Percentiles rank a stretch among this genome's conserved stretches.
Conservation (phyloP, 1,140 invertebrate species). For the Conus betulinus region DNA sequence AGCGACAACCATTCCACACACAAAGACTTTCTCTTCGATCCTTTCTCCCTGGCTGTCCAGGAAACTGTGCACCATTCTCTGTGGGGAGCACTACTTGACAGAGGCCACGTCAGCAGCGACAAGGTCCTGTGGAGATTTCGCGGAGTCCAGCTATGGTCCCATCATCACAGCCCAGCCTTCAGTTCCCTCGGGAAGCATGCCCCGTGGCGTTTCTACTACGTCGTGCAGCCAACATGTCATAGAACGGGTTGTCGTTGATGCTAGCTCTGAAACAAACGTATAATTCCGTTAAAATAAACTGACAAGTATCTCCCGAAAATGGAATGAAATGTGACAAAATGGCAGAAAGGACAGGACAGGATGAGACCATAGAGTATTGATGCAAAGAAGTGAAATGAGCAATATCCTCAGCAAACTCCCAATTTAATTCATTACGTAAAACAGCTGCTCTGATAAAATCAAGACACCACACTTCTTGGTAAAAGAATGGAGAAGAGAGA, state of each 20-base stretch:
- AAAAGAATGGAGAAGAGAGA: too few relatives aligned
- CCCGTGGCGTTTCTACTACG: conserved; percentile 91
- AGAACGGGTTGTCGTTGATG: conserved; percentile 99
- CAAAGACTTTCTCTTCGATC: not conserved
- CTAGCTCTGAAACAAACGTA: conserved; percentile 84
- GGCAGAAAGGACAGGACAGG: too few relatives aligned
- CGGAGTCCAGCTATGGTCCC: not conserved
- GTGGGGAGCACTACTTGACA: not conserved
- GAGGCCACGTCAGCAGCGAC: not conserved
- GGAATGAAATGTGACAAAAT: too few relatives aligned
- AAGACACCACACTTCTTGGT: too few relatives aligned
- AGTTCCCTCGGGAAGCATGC: conserved; percentile 7
- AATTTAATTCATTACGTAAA: too few relatives aligned
- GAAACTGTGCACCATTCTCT: not conserved
- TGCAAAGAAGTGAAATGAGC: too few relatives aligned
- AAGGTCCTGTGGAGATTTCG: not conserved
- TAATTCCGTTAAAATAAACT: too few relatives aligned
- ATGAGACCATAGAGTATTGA: too few relatives aligned
- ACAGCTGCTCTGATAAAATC: too few relatives aligned
- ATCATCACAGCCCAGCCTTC: not conserved
- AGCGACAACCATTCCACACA: not conserved
- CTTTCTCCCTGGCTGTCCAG: not conserved
- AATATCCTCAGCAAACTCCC: too few relatives aligned
- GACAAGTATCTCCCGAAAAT: too few relatives aligned
- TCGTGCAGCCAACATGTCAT: conserved; percentile 95